phyloP scores from a whole-genome alignment of 2,797 vertebrate species.

The Notoglanidium macrostoma region DNA sequence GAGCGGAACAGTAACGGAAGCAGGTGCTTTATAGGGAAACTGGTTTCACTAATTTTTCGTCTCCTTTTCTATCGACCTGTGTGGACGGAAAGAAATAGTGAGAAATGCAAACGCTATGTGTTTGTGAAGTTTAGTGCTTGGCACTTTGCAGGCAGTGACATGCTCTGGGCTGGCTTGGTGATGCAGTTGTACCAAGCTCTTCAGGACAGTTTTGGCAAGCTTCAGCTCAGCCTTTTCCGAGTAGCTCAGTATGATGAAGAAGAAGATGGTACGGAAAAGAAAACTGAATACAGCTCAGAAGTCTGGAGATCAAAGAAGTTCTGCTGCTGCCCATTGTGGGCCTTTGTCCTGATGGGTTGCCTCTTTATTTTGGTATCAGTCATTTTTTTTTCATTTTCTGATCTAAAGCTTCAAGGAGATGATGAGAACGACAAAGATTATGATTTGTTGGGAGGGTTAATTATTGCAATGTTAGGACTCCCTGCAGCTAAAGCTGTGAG shows the following conservation, averaged over 20 bases:
- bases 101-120: slow-evolving; percentile 78
- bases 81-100: slow-evolving; percentile 78
- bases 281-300: slow-evolving; percentile 45
- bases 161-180: slow-evolving; percentile 90
- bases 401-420: slow-evolving; percentile 12
- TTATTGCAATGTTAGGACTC: slow-evolving; percentile 70
- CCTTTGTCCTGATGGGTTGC: slow-evolving; percentile 58
- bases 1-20: slow-evolving; percentile 44
- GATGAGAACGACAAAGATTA: background rate
- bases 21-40: slow-evolving; percentile 52
- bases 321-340: slow-evolving; percentile 74
- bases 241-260: slow-evolving; percentile 67
- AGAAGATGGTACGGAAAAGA: slow-evolving; percentile 63
- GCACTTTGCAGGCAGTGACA: slow-evolving; percentile 91
- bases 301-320: slow-evolving; percentile 74
- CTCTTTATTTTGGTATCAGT: slow-evolving; percentile 55
- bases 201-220: slow-evolving; percentile 79
- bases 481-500: slow-evolving; percentile 60
- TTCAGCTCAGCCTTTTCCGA: slow-evolving; percentile 81
- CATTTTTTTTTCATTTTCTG: slow-evolving; percentile 50
- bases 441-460: slow-evolving; percentile 63
- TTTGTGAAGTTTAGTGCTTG: slow-evolving; percentile 91
- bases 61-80: slow-evolving; percentile 85
- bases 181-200: slow-evolving; percentile 82
- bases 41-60: slow-evolving; percentile 63